phyloP scores from a whole-genome alignment of 2,113 vertebrate genomes.

The Trochalopteron elliotii region DNA sequence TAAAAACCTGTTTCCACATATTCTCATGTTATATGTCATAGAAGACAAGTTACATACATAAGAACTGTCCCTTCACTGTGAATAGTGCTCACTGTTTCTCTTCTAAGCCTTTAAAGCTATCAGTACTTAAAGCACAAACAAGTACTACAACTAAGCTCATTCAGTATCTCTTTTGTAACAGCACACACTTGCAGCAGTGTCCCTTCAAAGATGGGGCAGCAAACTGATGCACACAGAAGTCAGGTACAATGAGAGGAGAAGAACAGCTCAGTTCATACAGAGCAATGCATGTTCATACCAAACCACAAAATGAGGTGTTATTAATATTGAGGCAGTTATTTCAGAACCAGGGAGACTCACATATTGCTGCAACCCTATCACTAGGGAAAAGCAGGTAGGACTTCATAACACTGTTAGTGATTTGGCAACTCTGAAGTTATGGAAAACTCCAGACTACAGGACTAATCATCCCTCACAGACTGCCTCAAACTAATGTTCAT shows the following conservation, averaged over 20 bases:
- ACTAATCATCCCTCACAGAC: neutral
- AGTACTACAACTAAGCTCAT: neutral
- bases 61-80: neutral
- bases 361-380: neutral
- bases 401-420: neutral
- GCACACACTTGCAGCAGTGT: neutral
- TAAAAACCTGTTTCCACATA: neutral
- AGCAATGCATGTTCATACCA: neutral
- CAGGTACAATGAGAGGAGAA: neutral
- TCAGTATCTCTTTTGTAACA: neutral
- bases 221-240: neutral
- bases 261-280: neutral
- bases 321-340: neutral
- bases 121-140: neutral
- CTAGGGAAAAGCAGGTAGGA: neutral
- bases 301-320: neutral
- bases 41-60: neutral
- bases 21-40: neutral
- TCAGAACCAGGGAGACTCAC: neutral
- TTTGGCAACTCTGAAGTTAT: neutral
- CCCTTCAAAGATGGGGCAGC: neutral
- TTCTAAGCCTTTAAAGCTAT: neutral
- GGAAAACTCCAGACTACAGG: neutral
- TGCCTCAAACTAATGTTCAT: neutral
- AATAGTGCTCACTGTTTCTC: neutral